phyloP scores from a whole-genome alignment of 2,113 vertebrate genomes.

The Percina caprodes region DNA sequence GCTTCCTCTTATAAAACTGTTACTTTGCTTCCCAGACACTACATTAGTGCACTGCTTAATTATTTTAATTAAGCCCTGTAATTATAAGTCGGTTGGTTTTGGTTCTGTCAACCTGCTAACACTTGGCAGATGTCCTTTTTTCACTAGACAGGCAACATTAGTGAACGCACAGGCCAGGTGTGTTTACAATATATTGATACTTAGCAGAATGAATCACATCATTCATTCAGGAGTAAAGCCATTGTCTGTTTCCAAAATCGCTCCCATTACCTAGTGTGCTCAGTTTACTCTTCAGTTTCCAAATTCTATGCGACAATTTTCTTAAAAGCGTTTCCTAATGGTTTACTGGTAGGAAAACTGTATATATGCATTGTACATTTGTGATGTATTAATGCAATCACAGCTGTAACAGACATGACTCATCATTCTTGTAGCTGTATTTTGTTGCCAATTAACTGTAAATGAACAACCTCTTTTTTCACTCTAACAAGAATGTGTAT shows the following conservation, averaged over 20 bases:
- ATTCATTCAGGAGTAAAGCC: background rate
- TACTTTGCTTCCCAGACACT: constrained; percentile 14
- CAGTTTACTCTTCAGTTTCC: background rate
- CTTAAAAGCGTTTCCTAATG: background rate
- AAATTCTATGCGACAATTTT: background rate
- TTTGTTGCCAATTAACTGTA: background rate
- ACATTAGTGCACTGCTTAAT: constrained; percentile 6
- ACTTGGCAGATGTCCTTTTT: background rate
- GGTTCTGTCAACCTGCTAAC: background rate
- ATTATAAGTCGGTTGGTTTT: constrained; percentile 16
- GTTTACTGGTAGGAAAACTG: background rate
- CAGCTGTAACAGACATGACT: background rate
- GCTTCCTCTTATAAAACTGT: constrained; percentile 2
- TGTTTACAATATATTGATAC: background rate
- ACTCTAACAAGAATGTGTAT: background rate
- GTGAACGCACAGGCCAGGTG: background rate
- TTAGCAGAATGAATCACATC: background rate
- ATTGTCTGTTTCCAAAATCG: background rate
- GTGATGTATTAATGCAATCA: background rate
- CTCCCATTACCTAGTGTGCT: background rate
- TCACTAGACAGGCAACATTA: background rate
- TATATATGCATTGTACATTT: background rate
- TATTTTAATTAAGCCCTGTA: constrained; percentile 14
- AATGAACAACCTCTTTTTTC: constrained; percentile 11
- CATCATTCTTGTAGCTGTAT: background rate